Evolutionary conservation across 2,113 vertebrate species (phyloP).

Genomic region (Anser brachyrhynchus): DNA sequence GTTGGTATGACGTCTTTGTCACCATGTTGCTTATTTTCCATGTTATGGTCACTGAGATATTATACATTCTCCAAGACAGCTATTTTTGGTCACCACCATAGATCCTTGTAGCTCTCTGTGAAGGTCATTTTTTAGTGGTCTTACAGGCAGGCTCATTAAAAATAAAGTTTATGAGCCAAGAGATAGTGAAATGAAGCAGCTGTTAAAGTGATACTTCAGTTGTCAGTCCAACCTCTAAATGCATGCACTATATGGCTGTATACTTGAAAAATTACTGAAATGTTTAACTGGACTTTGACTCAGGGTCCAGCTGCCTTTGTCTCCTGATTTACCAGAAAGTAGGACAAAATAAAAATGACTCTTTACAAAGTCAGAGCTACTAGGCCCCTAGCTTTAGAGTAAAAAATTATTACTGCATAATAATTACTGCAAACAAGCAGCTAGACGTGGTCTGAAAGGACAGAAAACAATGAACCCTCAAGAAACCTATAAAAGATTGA

Average conservation of each 20-base stretch:
- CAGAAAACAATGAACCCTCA: constrained; percentile 2
- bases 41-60: background rate
- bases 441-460: background rate
- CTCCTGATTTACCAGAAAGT: background rate
- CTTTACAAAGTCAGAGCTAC: constrained; percentile 8
- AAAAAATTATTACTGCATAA: background rate
- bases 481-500: background rate
- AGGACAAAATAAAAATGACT: constrained; percentile 9
- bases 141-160: constrained; percentile 50
- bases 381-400: accelerated
- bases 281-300: constrained; percentile 63
- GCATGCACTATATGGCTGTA: background rate
- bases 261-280: constrained; percentile 55
- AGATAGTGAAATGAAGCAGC: constrained; percentile 61
- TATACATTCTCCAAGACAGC: background rate
- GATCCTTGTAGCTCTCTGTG: constrained; percentile 31
- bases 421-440: background rate
- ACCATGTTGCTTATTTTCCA: background rate
- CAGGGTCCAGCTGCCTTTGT: constrained; percentile 4
- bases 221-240: background rate
- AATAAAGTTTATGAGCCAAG: constrained; percentile 59
- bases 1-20: background rate
- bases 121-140: constrained; percentile 64
- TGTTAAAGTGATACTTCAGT: constrained; percentile 56
- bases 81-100: constrained; percentile 31